Conservation (phyloP, 1,140 invertebrate species). For the Capitella teleta region DNA sequence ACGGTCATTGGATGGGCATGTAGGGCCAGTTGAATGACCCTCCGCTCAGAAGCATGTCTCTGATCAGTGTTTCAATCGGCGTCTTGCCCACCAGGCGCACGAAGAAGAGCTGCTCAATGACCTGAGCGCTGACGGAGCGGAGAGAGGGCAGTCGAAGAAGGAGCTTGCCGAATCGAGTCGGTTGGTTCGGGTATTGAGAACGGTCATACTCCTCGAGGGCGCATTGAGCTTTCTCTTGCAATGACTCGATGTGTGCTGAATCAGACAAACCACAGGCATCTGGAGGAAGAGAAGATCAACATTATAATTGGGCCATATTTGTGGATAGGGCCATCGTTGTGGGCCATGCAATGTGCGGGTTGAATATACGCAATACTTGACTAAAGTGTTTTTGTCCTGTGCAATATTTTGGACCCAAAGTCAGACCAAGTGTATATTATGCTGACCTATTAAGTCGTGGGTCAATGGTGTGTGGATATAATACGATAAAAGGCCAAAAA, state of each 20-base stretch:
- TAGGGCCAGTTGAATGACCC: constrained; percentile 92
- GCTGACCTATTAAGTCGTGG: too few relatives aligned
- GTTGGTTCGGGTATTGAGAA: constrained; percentile 90
- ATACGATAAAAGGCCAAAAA: too few relatives aligned
- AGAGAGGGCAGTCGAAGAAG: constrained; percentile 83
- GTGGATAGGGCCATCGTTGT: too few relatives aligned
- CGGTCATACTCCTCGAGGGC: constrained; percentile 92
- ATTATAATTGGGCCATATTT: too few relatives aligned
- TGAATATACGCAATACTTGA: too few relatives aligned
- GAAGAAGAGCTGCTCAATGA: constrained; percentile 96
- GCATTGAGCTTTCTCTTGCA: constrained; percentile 94
- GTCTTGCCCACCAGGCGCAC: constrained; percentile 90
- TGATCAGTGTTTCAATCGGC: constrained; percentile 90
- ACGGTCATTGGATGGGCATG: constrained; percentile 47
- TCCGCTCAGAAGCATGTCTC: constrained; percentile 83
- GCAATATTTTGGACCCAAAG: too few relatives aligned
- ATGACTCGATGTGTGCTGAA: constrained; percentile 82
- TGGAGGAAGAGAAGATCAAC: too few relatives aligned
- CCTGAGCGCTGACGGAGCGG: constrained; percentile 79
- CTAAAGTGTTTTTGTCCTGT: too few relatives aligned
- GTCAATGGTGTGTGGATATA: too few relatives aligned
- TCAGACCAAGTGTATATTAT: too few relatives aligned
- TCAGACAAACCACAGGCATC: constrained; percentile 91
- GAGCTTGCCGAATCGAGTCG: constrained; percentile 86
- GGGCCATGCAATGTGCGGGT: too few relatives aligned